Base-by-base conservation (phyloP, 2,113 vertebrate species). In the Salminus brasiliensis region DNA sequence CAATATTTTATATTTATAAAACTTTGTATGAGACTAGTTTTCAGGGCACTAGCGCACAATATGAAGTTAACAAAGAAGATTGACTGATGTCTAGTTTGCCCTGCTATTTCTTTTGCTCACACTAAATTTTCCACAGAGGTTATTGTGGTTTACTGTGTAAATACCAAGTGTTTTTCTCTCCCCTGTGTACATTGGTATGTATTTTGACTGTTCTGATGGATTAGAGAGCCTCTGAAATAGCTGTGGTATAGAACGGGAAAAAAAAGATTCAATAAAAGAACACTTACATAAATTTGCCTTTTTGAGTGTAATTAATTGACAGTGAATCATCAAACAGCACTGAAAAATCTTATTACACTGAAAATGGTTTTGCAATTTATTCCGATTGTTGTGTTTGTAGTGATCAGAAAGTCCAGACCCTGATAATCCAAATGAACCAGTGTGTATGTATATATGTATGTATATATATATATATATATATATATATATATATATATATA, bases 201-300 rank as follows among this genome's bases (percentile, higher is more conserved):
- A 84, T 87, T 87, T 90, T 84, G 85, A 85, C 70, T 83, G 63
- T 87, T 78, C n/a, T 21, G 82, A 83, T 86, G 68, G 66, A 84
- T 81, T 81, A 85, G 72, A 87, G 72, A 79, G 86, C 78, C 27
- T 1, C 45, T 89, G 81, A 82, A 79, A 81, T 86, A 80, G 81
- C 80, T 90, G 83, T 89, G 85, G 84, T 87, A 72, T 74, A 86
- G 84, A 65, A 84, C 67, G 85, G n/a, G n/a, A n/a, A n/a, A 75
- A 80, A 80, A 63, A 67, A 36, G 76, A 76, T 81, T 86, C 79
- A 91, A 91, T 90, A 91, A 89, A 92, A 85, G 43, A 83, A 84
- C 69, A 78, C 83, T 84, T 60, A 57, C 84, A 62, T 80, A 79
- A 72, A 34, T 27, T 6, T 72, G 52, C 12, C 49, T 11, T 57